phyloP scores from a whole-genome alignment of 1,140 invertebrate species.

The Pachyrhynchus sulphureomaculatus region DNA sequence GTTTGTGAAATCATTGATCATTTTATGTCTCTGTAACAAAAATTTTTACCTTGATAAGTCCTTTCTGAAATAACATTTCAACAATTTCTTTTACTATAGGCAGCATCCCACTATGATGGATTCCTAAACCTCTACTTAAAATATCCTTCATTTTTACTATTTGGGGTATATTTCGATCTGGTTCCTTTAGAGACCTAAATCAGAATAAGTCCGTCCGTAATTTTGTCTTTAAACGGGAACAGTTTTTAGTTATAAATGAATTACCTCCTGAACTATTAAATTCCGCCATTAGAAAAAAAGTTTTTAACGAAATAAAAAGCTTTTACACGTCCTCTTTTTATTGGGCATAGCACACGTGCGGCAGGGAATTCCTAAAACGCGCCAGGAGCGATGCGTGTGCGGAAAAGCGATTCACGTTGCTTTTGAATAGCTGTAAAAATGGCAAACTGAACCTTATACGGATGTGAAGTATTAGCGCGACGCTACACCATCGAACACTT shows the following conservation, averaged over 20 bases:
- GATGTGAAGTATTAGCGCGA: too few species aligned
- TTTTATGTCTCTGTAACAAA: background rate
- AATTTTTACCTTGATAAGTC: constrained; percentile 75
- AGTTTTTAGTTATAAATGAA: background rate
- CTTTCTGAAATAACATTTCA: constrained; percentile 92
- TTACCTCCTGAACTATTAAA: background rate
- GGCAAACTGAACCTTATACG: too few species aligned
- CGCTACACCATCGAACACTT: too few species aligned
- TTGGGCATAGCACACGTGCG: too few species aligned
- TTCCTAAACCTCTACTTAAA: constrained; percentile 86
- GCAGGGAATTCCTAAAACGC: too few species aligned
- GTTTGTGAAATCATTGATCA: too few species aligned
- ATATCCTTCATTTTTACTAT: constrained; percentile 76
- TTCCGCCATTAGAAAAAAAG: background rate
- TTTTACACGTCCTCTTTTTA: too few species aligned
- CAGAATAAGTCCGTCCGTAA: background rate
- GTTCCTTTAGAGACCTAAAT: constrained; percentile 78
- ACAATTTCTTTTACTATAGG: constrained; percentile 98
- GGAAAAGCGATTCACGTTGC: too few species aligned
- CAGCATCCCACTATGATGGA: constrained; percentile 97
- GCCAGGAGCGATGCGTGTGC: too few species aligned
- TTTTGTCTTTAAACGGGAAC: background rate
- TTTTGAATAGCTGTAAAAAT: too few species aligned
- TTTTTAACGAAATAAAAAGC: background rate
- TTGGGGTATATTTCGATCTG: constrained; percentile 88